Base-by-base conservation (phyloP, 2,113 vertebrate species). In the Psammodynastes pulverulentus region DNA sequence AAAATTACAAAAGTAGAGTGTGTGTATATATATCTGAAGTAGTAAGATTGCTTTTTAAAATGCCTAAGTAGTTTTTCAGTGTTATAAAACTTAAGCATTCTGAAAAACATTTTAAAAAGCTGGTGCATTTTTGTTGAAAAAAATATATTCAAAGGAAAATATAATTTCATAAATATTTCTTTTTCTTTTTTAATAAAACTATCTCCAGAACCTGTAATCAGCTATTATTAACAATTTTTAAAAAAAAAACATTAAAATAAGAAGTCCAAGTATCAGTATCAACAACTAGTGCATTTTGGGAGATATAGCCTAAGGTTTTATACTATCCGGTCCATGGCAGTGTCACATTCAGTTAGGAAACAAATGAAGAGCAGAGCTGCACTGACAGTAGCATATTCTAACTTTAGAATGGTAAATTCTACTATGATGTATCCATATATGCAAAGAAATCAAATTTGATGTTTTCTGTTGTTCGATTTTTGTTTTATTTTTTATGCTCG, bases 1-100 rank as follows among this genome's bases (percentile, higher is more conserved):
- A 1, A 93, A 89, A 7, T 6, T 95, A 92, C 26, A 46, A 86
- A 84, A 72, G 43, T 89, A 72, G 88, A n/a, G n/a, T n/a, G n/a
- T n/a, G n/a, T n/a, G n/a, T n/a, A n/a, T n/a, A 24, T 26, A 48
- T 23, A 26, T 19, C 51, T 84, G 48, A 24, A 19, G 24, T 88
- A 43, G 51, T n/a, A 24, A 23, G 12, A 21, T 52, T 52, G 23
- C 7, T 48, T 43, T 34, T 48, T 29, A 23, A 24, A 67, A 17
- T 51, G 62, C 26, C 43, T 24, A 56, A 19, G 7, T 19, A 43
- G 39, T n/a, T 85, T 67, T 29, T 26, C 13, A 43, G 17, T 9
- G 34, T 84, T 86, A 85, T 24, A 56, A 58, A 62, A 93, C 87
- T 46, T 91, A 43, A 54, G 91, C 48, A 56, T 7, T 5, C 7